These are phyloP conservation scores for Melinaea menophilus DNA, from an alignment of 2,888 invertebrate species.

Conservation along the genomic window DNA sequence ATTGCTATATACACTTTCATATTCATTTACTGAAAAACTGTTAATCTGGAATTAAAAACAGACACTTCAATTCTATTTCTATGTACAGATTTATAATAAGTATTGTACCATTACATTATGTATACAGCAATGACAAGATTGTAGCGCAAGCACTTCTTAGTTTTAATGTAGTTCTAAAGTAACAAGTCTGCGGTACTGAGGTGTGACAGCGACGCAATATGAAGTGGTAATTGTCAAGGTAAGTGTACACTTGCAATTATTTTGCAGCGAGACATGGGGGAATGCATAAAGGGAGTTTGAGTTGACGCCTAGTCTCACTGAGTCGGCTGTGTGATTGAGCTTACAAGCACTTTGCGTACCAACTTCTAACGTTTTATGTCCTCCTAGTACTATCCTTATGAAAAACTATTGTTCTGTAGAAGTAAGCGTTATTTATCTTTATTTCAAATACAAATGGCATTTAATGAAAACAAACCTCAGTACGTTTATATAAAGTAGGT, in stretches of 20 bases:
- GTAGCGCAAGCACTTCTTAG: neutral
- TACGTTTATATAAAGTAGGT: too few species aligned
- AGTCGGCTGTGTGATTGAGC: constrained; percentile 7
- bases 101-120: neutral
- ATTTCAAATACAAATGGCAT: constrained; percentile 9
- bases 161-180: neutral
- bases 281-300: constrained; percentile 62
- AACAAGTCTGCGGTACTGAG: constrained; percentile 16
- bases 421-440: neutral
- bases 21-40: too few species aligned
- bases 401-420: neutral
- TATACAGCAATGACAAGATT: neutral
- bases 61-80: too few species aligned
- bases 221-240: constrained; percentile 71
- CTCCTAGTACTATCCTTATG: neutral
- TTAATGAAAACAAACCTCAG: too few species aligned
- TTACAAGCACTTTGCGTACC: neutral
- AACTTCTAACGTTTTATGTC: neutral
- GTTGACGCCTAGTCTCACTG: constrained; percentile 9
- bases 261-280: constrained; percentile 70
- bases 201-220: constrained; percentile 44
- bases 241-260: constrained; percentile 68
- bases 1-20: too few species aligned
- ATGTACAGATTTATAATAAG: too few species aligned
- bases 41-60: too few species aligned